phyloP scores from a whole-genome alignment of 2,797 vertebrate species.

The Pachyuromys duprasi region DNA sequence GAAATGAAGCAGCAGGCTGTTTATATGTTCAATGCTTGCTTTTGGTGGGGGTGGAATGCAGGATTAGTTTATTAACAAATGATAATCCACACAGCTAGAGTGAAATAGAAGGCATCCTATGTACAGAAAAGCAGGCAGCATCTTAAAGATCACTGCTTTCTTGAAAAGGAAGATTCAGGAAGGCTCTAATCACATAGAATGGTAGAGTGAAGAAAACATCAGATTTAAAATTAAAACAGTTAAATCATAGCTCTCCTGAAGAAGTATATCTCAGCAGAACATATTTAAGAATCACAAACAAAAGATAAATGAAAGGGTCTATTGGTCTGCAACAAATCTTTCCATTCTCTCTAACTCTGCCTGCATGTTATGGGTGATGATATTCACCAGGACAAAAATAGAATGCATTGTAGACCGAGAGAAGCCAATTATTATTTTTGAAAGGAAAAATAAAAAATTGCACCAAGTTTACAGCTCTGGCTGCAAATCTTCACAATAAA shows the following conservation, averaged over 20 bases:
- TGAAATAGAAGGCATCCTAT: background rate
- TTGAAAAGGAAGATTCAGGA: constrained; percentile 18
- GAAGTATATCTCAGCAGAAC: background rate
- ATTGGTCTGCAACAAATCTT: constrained; percentile 55
- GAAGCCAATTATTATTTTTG: constrained; percentile 78
- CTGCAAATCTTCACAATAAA: constrained; percentile 71
- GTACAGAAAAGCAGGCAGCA: background rate
- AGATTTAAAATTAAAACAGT: constrained; percentile 56
- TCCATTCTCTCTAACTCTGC: constrained; percentile 63
- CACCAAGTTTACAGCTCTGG: constrained; percentile 70
- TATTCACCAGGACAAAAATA: constrained; percentile 72
- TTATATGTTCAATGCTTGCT: background rate
- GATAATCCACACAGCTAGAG: background rate
- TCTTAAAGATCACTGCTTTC: constrained; percentile 9
- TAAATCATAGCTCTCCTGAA: constrained; percentile 12
- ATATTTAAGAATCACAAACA: constrained; percentile 35
- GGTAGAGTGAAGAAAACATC: constrained; percentile 21
- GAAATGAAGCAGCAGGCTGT: background rate
- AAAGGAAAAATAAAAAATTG: constrained; percentile 73
- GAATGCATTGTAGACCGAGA: constrained; percentile 67
- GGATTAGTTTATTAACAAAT: constrained; percentile 44
- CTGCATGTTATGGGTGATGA: constrained; percentile 61
- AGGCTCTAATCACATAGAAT: constrained; percentile 31
- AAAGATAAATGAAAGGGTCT: constrained; percentile 54
- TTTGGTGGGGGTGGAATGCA: background rate